Evolutionary conservation across 2,888 invertebrate species (phyloP).

Genomic region (Torymus tubicola): DNA sequence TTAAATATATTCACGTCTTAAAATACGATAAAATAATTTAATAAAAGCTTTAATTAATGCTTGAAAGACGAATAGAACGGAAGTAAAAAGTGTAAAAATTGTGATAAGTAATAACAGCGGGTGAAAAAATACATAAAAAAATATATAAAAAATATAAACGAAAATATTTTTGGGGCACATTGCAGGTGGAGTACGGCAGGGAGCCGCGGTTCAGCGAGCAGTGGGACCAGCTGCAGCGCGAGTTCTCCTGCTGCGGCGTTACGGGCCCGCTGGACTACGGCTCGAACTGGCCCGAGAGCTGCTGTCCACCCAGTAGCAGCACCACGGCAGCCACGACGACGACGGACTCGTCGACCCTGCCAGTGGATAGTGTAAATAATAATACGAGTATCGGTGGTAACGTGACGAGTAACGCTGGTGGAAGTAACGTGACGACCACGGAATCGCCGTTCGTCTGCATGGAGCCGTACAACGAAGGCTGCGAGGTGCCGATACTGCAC

Average conservation of each 20-base stretch:
- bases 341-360: not conserved
- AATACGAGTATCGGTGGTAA: not conserved
- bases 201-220: constrained; percentile 85
- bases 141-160: no score
- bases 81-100: no score
- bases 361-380: constrained; percentile 46
- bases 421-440: constrained; percentile 59
- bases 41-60: no score
- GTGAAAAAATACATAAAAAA: no score
- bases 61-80: no score
- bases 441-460: constrained; percentile 65
- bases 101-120: no score
- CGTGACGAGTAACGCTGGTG: constrained; percentile 22
- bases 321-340: not conserved
- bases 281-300: constrained; percentile 70
- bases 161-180: not conserved
- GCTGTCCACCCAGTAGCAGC: constrained; percentile 62
- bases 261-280: constrained; percentile 79
- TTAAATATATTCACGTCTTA: no score
- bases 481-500: constrained; percentile 84
- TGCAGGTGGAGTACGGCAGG: constrained; percentile 83
- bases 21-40: no score
- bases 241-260: constrained; percentile 88
- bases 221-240: constrained; percentile 87
- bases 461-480: constrained; percentile 78